phyloP scores from a whole-genome alignment of 2,888 invertebrate genomes.

The Nipponacmea schrenckii region DNA sequence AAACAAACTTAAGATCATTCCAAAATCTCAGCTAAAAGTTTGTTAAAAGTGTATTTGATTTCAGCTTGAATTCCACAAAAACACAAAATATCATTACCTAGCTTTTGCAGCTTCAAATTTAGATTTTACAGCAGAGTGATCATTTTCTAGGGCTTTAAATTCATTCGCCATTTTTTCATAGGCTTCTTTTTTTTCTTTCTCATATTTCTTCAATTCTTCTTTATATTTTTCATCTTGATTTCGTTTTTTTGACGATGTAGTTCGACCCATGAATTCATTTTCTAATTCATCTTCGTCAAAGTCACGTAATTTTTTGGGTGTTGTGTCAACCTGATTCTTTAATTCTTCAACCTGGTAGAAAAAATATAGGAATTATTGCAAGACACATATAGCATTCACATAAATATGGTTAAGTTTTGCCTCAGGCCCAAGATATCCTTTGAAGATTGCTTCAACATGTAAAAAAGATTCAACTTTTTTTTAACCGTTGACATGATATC shows the following conservation, averaged over 20 bases:
- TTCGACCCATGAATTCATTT: slow-evolving; percentile 46
- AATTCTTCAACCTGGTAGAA: slow-evolving; percentile 51
- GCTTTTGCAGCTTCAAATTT: slow-evolving; percentile 65
- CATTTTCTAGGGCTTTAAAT: slow-evolving; percentile 58
- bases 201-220: slow-evolving; percentile 59
- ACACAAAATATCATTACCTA: slow-evolving; percentile 43
- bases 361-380: too few relatives aligned
- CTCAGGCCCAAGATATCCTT: too few relatives aligned
- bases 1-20: too few relatives aligned
- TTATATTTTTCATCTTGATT: slow-evolving; percentile 55
- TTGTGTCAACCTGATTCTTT: slow-evolving; percentile 45
- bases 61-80: too few relatives aligned
- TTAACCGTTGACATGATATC: too few relatives aligned
- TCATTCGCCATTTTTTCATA: slow-evolving; percentile 61
- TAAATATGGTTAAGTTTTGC: too few relatives aligned
- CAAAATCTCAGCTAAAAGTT: too few relatives aligned
- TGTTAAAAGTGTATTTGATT: too few relatives aligned
- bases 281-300: slow-evolving; percentile 37
- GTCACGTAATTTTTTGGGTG: slow-evolving; percentile 13
- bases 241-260: slow-evolving; percentile 36
- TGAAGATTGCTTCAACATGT: too few relatives aligned
- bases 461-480: too few relatives aligned
- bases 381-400: too few relatives aligned
- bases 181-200: slow-evolving; percentile 63
- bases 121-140: slow-evolving; percentile 56